Base-by-base conservation (phyloP, 2,113 vertebrate genomes). In the Actenoides lindsayi region DNA sequence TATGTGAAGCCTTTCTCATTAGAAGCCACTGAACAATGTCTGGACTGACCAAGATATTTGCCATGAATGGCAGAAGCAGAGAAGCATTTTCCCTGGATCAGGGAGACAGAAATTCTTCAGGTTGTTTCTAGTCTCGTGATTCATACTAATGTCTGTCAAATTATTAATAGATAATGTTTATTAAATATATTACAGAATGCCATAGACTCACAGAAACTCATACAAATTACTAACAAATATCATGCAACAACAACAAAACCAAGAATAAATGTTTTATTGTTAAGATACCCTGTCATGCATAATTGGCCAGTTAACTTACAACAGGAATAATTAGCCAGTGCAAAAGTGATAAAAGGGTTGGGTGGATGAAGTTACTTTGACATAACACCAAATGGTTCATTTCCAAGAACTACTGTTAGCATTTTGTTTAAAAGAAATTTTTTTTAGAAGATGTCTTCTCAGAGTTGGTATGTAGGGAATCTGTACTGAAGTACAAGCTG, bases 281-380 rank as follows among this genome's bases (percentile, higher is more conserved):
- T 80, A 53, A 85, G 62, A 24, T 73, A 41, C 39, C 18, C n/a
- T 76, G 48, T 69, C 35, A 41, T 64, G 42, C 46, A n/a, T 74
- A 94, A 91, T 76, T 92, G 41, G 41, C 54, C n/a, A 85, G 76
- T 93, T 94, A 87, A 60, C 35, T 80, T 94, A 65, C 23, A 75
- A 69, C 20, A 68, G 69, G 27, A 71, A 51, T 64, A 96, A 84
- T 81, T 93, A 81, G 12, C 28, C 41, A 56, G 41, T 50, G 57
- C 48, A 80, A 30, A 91, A 95, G 31, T 54, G 30, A 46, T 63
- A 39, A 44, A 83, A 64, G 70, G 44, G 28, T 28, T 83, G 51
- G 44, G 56, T 62, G 33, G 19, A 41, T 35, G 24, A 76, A 13
- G 46, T 79, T 82, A 39, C 42, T 75, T 1, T 0, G 39, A 76